These are phyloP conservation scores for Crotalus viridis DNA, from an alignment of 2,113 vertebrate species.

Conservation along the genomic window DNA sequence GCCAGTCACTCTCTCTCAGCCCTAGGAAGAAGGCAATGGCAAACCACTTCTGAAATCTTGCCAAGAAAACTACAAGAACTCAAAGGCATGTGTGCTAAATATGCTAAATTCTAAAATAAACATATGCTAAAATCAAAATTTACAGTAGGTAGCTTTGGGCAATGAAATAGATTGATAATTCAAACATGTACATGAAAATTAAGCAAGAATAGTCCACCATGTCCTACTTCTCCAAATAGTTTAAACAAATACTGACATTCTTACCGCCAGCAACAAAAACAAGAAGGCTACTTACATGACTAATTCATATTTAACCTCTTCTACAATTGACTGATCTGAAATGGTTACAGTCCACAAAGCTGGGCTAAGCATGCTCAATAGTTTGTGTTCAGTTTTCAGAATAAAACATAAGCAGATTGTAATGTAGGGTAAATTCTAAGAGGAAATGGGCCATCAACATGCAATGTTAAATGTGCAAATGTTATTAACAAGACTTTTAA, in stretches of 20 bases:
- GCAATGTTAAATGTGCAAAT: neutral
- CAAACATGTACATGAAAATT: neutral
- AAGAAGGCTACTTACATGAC: neutral
- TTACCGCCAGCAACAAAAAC: neutral
- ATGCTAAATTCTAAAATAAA: neutral
- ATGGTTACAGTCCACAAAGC: neutral
- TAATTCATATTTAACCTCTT: neutral
- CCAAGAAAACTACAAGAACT: neutral
- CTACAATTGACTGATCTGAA: neutral
- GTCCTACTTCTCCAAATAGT: neutral
- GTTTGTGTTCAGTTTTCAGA: neutral
- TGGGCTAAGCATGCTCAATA: neutral
- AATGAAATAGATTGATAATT: neutral
- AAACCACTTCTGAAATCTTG: neutral
- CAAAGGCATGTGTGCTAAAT: neutral
- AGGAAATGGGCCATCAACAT: neutral
- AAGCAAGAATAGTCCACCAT: neutral
- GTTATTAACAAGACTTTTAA: neutral
- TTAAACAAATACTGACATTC: neutral
- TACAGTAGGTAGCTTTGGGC: neutral
- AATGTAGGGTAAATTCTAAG: neutral
- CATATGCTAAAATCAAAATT: neutral
- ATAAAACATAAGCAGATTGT: neutral
- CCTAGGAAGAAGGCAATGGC: neutral
- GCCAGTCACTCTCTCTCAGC: neutral